Base-by-base conservation (phyloP, 2,888 invertebrate genomes). In the Apodemia hepburni region DNA sequence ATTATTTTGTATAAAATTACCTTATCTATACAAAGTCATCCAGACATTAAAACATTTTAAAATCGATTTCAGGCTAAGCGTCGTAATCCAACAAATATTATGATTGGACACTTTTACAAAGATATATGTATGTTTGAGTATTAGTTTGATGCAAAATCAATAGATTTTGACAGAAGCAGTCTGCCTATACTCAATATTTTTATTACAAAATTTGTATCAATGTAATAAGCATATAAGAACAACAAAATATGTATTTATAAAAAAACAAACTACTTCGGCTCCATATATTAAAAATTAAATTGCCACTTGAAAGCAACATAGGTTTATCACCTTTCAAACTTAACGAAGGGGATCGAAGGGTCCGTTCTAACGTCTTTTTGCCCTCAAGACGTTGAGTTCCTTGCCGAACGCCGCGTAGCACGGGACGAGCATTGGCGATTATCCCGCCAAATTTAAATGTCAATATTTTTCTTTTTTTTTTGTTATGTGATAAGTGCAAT, bases 351-450 rank as follows among this genome's bases (percentile, higher is more conserved):
- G 79, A 79, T 77, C 77, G 80, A 82, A 83, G 88, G 89, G 88
- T 78, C 70, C 73, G 78, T 42, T 15, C 42, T 87, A 91, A 90
- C 90, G 90, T 90, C 89, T 91, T 90, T 90, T 80, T 73, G 77
- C 80, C 84, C 84, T 79, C 78, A 88, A 82, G 83, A 81, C 79
- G 82, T 67, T 75, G 84, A 90, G 90, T 91, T 87, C 81, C 85
- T 88, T 87, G 75, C 71, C 80, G 85, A 84, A 82, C 82, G 85
- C 78, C 82, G 79, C 81, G 83, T 78, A 42, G 42, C 42, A 85
- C 85, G 86, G 42, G 82, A 84, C 79, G 78, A 84, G 78, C 74
- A 75, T 75, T 75, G 74, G 74, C 71, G 75, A 70, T 61, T 66
- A 63, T 71, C 76, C 79, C 84, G 83, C 83, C 77, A 78, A 78